Percentiles rank a stretch among this genome's conserved stretches.
Evolutionary conservation across 2,113 vertebrate species (phyloP).

Genomic region (Uria aalge): DNA sequence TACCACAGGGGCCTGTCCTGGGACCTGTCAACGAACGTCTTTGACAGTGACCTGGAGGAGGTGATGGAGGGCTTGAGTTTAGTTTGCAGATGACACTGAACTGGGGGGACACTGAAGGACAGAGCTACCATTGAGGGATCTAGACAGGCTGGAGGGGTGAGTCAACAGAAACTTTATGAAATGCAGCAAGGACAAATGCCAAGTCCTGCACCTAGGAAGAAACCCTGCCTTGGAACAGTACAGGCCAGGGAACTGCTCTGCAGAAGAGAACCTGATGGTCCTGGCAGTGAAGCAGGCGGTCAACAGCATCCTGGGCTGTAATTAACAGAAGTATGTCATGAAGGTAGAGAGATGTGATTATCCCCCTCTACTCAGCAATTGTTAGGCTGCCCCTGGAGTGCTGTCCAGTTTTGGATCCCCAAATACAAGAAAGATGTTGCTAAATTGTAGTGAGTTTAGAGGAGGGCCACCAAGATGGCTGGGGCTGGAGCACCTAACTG

Average conservation of each 20-base stretch:
- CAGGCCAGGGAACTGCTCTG: neutral
- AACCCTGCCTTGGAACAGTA: neutral
- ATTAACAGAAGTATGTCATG: neutral
- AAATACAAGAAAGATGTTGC: neutral
- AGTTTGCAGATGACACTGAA: neutral
- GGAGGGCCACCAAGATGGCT: neutral
- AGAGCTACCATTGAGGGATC: neutral
- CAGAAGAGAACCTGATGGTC: neutral
- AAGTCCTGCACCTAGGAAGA: neutral
- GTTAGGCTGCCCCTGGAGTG: neutral
- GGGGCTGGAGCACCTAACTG: neutral
- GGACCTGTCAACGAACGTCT: neutral
- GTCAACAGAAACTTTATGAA: neutral
- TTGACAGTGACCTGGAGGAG: neutral
- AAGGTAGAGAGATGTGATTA: neutral
- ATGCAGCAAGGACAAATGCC: neutral
- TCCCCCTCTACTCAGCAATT: neutral
- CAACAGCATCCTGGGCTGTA: neutral
- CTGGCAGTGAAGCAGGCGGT: neutral
- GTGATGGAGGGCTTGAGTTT: neutral
- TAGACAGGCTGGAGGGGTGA: neutral
- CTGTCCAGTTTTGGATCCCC: neutral
- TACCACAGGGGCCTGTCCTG: neutral
- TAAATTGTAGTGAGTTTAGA: neutral
- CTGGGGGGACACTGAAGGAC: neutral